Evolutionary conservation across 2,113 vertebrate species (phyloP).

Genomic region (Rhabdomys dilectus): DNA sequence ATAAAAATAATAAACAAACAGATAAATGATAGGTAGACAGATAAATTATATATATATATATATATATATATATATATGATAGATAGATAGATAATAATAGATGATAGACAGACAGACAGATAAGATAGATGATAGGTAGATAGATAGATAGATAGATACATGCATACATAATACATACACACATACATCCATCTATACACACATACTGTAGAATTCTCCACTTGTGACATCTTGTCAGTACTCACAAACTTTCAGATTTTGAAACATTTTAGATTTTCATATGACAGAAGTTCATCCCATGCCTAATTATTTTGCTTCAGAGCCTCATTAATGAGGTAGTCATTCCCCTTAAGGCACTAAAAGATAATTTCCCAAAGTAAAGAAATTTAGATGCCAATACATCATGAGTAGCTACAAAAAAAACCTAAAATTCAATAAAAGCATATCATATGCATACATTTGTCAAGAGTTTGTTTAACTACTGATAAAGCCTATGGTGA

Average conservation of each 20-base stretch:
- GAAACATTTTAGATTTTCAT: not conserved
- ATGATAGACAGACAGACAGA: too few relatives aligned
- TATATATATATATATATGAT: too few relatives aligned
- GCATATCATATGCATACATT: not conserved
- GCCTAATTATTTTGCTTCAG: conserved; percentile 6
- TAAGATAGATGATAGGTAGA: too few relatives aligned
- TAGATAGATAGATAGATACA: too few relatives aligned
- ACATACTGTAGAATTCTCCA: not conserved
- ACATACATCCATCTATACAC: too few relatives aligned
- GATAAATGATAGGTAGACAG: too few relatives aligned
- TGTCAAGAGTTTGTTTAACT: not conserved
- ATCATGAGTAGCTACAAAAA: not conserved
- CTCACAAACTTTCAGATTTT: not conserved
- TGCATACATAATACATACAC: too few relatives aligned
- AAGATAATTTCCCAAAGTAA: not conserved
- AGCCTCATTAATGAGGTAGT: not conserved
- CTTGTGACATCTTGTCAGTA: not conserved
- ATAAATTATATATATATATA: too few relatives aligned
- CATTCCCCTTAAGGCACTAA: not conserved
- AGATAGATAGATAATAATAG: too few relatives aligned
- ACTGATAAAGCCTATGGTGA: not conserved
- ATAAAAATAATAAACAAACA: too few relatives aligned
- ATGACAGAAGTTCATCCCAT: not conserved
- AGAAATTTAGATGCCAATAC: not conserved
- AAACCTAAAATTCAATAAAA: not conserved